Base-by-base conservation (phyloP, 2,113 vertebrate species). In the Plecturocebus donacophilus region DNA sequence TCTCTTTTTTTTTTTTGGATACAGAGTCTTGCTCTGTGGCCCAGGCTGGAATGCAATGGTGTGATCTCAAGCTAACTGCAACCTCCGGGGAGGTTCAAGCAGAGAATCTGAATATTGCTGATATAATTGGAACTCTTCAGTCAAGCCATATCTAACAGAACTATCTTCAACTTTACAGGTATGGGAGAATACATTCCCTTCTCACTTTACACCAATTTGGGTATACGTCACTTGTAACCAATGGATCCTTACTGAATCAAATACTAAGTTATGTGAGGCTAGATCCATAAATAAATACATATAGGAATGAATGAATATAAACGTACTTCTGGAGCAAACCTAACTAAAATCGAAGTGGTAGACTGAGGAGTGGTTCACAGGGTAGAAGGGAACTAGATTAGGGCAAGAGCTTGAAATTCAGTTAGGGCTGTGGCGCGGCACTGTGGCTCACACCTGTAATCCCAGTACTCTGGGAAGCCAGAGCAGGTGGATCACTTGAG, bases 81-180 rank as follows among this genome's bases (percentile, higher is more conserved):
- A 64, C 61, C 61, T 64, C 61, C 32, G 27, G 0, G 5, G 27
- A 64, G 27, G 61, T 64, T 64, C 61, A 64, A 64, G 27, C 2
- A 5, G 27, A 85, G 12, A 92, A 71, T 80, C 21, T 71, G 42
- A 92, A 75, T 94, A 70, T 90, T 79, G 66, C 70, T 77, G 68
- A 86, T 40, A 89, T 35, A 87, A 89, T 80, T 84, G 91, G 82
- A 96, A 91, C 4, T 52, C 45, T 91, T 95, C 21, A 83, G 12
- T 23, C n/a, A 91, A 94, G 20, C 4, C 35, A 88, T 47, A 17
- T 77, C 49, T 91, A 88, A 79, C 42, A 94, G 86, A 90, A 86
- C 35, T 85, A 85, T 75, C 58, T 80, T 87, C 61, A 83, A 35
- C 14, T 71, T 77, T 86, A 70, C 87, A 64, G 21, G 81, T 84